phyloP scores from a whole-genome alignment of 2,888 invertebrate genomes.

The Diaprepes abbreviatus region DNA sequence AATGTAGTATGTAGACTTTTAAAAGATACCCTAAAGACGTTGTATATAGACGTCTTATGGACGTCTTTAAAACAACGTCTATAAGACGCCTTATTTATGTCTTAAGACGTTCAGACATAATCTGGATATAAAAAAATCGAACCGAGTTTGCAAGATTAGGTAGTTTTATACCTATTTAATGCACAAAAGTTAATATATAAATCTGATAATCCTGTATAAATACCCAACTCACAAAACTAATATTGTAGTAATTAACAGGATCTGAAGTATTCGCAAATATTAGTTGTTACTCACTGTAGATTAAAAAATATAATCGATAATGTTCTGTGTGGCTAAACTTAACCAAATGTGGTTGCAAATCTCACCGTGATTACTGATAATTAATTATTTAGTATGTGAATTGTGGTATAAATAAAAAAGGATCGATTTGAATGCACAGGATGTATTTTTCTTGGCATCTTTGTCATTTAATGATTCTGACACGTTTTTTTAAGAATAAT shows the following conservation, averaged over 20 bases:
- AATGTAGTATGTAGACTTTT: no score
- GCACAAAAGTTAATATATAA: no score
- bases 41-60: no score
- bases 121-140: no score
- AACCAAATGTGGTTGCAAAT: conserved; percentile 31
- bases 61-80: no score
- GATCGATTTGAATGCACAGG: conserved; percentile 35
- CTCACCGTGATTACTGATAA: conserved; percentile 4
- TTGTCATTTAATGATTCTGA: conserved; percentile 18
- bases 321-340: conserved; percentile 12
- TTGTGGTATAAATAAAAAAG: conserved; percentile 20
- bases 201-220: no score
- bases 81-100: no score
- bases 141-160: no score
- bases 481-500: conserved; percentile 24
- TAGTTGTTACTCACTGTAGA: conserved; percentile 13
- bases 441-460: conserved; percentile 29
- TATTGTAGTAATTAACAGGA: conserved; percentile 6
- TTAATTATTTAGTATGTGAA: conserved; percentile 7
- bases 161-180: no score
- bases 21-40: no score
- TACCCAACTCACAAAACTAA: no score
- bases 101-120: no score
- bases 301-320: neutral
- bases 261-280: conserved; percentile 7